Conservation (phyloP, 2,888 invertebrate genomes). For the Pimpla rufipes region DNA sequence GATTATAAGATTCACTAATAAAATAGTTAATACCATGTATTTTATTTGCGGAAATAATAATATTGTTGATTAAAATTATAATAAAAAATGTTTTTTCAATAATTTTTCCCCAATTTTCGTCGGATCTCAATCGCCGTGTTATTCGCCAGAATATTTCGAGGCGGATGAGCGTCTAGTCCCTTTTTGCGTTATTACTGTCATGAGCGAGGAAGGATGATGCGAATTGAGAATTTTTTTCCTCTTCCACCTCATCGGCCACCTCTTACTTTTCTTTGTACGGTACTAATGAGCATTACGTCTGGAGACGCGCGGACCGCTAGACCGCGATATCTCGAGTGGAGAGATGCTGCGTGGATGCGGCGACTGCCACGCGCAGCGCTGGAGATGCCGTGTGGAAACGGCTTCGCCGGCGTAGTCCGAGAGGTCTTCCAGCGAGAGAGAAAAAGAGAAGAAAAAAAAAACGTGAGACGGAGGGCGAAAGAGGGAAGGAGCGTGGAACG, state of each 20-base stretch:
- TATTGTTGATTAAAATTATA: too few species aligned
- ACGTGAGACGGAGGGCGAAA: neutral
- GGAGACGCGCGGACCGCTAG: constrained; percentile 20
- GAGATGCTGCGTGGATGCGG: constrained; percentile 28
- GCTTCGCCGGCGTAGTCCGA: constrained; percentile 27
- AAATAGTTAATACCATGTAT: too few species aligned
- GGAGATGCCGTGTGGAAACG: constrained; percentile 21
- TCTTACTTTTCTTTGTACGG: constrained; percentile 19
- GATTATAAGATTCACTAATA: too few species aligned
- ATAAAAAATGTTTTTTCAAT: too few species aligned
- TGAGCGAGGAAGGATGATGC: constrained; percentile 13
- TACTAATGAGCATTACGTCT: constrained; percentile 50
- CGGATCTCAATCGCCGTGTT: neutral
- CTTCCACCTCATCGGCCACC: neutral
- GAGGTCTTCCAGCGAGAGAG: neutral
- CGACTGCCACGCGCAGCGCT: constrained; percentile 22
- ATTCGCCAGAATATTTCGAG: neutral
- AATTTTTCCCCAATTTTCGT: neutral
- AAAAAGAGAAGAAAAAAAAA: too few species aligned
- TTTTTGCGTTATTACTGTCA: neutral
- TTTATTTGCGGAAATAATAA: too few species aligned
- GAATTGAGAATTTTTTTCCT: neutral
- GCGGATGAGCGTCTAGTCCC: neutral
- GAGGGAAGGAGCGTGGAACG: constrained; percentile 8
- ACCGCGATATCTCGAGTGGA: constrained; percentile 14